Percentiles rank a stretch among this genome's conserved stretches.
Evolutionary conservation across 2,797 vertebrate genomes (phyloP).

Genomic region (Enteromius viviparus): DNA sequence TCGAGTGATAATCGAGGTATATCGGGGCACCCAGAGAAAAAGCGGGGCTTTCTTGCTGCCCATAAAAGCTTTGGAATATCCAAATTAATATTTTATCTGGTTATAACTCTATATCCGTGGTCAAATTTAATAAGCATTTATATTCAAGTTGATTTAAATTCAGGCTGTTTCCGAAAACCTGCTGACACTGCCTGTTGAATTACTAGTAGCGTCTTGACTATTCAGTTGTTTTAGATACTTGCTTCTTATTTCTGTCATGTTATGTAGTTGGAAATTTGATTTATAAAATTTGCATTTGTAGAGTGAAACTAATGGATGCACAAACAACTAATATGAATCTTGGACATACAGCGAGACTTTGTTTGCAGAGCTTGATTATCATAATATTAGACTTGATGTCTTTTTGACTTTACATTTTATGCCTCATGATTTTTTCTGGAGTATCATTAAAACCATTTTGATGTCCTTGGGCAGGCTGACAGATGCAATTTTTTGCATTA

Average conservation of each 20-base stretch:
- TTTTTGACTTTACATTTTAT: constrained; percentile 40
- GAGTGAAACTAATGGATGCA: neutral
- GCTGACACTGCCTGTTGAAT: neutral
- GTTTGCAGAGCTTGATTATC: constrained; percentile 8
- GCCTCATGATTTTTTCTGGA: constrained; percentile 21
- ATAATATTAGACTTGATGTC: constrained; percentile 30
- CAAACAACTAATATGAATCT: neutral
- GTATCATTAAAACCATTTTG: constrained; percentile 23
- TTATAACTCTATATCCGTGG: neutral
- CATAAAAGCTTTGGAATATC: neutral
- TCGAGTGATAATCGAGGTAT: no score
- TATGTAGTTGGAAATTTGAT: neutral
- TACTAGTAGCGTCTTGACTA: neutral
- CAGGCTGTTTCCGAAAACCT: neutral
- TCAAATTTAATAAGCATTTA: neutral
- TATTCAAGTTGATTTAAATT: neutral
- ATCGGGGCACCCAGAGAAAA: no score
- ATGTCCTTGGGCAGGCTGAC: constrained; percentile 34
- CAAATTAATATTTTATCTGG: neutral
- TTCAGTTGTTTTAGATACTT: constrained; percentile 1
- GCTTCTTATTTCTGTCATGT: neutral
- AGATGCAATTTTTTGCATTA: constrained; percentile 39
- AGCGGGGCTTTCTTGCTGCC: neutral
- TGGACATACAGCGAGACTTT: constrained; percentile 2
- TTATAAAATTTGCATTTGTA: neutral